These are phyloP conservation scores for Cyrtonyx montezumae DNA, from an alignment of 2,113 vertebrate genomes.

Conservation along the genomic window DNA sequence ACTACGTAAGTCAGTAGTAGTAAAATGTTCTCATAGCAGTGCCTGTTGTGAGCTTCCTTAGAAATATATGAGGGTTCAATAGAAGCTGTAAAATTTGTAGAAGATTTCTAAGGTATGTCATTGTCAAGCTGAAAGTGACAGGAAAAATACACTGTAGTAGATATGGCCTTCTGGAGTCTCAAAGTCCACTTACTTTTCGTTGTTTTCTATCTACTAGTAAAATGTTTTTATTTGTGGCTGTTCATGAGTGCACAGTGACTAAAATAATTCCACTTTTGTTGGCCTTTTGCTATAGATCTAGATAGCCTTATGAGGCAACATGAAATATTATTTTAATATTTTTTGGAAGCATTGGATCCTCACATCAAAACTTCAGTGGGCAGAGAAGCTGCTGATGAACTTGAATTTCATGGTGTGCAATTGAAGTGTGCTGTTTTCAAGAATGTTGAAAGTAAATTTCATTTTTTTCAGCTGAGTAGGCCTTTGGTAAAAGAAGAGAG, in stretches of 20 bases:
- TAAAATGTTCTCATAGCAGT: not conserved
- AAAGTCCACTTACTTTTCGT: not conserved
- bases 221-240: not conserved
- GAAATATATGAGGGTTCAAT: not conserved
- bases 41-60: not conserved
- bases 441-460: not conserved
- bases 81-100: not conserved
- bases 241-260: not conserved
- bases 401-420: not conserved
- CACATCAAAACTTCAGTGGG: not conserved
- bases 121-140: not conserved
- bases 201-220: not conserved
- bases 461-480: not conserved
- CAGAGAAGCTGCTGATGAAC: not conserved
- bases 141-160: not conserved
- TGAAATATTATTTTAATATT: constrained; percentile 22
- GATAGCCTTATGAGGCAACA: not conserved
- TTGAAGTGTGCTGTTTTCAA: not conserved
- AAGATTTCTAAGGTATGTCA: not conserved
- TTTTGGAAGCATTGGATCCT: not conserved
- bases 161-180: not conserved
- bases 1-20: not conserved
- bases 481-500: not conserved
- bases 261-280: not conserved
- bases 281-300: not conserved